phyloP scores from a whole-genome alignment of 2,888 invertebrate species.

The Ornithoptera alexandrae region DNA sequence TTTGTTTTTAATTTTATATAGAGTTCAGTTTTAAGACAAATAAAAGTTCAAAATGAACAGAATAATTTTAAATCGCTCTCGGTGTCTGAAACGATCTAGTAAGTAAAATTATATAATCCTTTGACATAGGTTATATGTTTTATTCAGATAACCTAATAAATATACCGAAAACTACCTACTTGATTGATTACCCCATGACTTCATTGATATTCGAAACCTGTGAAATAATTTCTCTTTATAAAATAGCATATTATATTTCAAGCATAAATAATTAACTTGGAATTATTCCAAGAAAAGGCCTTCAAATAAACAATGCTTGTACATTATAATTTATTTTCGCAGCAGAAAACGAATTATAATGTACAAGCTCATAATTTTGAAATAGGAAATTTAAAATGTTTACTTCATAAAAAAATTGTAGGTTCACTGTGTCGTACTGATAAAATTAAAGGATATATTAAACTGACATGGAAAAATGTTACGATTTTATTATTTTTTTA shows the following conservation, averaged over 20 bases:
- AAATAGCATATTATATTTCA: slow-evolving; percentile 1
- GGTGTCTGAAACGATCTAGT: slow-evolving; percentile 68
- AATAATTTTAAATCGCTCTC: slow-evolving; percentile 62
- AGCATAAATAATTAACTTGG: slow-evolving; percentile 1
- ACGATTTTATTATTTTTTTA: too few relatives aligned
- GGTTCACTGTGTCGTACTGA: too few relatives aligned
- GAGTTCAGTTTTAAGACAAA: slow-evolving; percentile 43
- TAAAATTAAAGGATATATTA: too few relatives aligned
- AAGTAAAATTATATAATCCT: slow-evolving; percentile 43
- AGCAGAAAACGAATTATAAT: background rate
- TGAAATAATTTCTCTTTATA: slow-evolving; percentile 12
- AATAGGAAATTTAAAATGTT: too few relatives aligned
- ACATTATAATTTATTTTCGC: background rate
- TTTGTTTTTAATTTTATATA: slow-evolving; percentile 68
- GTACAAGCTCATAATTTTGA: too few relatives aligned
- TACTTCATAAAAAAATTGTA: too few relatives aligned
- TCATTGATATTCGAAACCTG: slow-evolving; percentile 35
- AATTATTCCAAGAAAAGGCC: slow-evolving; percentile 4
- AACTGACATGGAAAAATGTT: too few relatives aligned
- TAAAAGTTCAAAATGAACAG: slow-evolving; percentile 62
- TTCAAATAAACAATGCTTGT: background rate
- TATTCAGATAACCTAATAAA: slow-evolving; percentile 48
- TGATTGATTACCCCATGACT: slow-evolving; percentile 57
- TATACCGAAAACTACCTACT: slow-evolving; percentile 37
- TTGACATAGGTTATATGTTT: slow-evolving; percentile 40